Conservation (phyloP, 1,140 invertebrate genomes). For the Drosophila subpulchrella region DNA sequence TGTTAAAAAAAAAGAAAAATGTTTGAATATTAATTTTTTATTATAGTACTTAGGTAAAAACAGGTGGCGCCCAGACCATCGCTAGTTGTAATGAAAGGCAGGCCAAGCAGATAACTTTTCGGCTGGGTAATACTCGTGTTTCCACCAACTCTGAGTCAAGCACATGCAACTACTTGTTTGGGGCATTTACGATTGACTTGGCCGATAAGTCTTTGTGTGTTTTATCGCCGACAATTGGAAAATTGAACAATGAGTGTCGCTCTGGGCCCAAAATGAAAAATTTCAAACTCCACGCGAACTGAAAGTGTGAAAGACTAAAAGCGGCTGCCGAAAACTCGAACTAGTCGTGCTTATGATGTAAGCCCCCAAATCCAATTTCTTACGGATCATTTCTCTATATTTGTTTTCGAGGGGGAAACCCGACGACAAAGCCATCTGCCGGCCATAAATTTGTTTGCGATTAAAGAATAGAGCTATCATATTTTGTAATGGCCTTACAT, state of each 20-base stretch:
- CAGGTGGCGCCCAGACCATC: neutral
- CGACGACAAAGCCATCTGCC: slow-evolving; percentile 21
- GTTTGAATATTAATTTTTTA: too few species aligned
- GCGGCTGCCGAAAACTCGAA: slow-evolving; percentile 27
- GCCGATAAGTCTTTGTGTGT: slow-evolving; percentile 68
- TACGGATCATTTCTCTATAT: slow-evolving; percentile 37
- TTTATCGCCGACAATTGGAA: slow-evolving; percentile 76
- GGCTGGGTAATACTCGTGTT: slow-evolving; percentile 34
- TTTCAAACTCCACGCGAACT: slow-evolving; percentile 9
- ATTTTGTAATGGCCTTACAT: slow-evolving; percentile 45
- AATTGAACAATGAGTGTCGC: slow-evolving; percentile 74
- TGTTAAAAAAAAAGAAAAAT: too few species aligned
- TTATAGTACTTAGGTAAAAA: neutral
- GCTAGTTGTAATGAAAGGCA: slow-evolving; percentile 37
- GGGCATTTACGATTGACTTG: slow-evolving; percentile 60
- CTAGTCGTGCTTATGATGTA: slow-evolving; percentile 46
- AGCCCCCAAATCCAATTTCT: slow-evolving; percentile 24
- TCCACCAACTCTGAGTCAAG: slow-evolving; percentile 25
- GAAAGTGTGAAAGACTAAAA: slow-evolving; percentile 57
- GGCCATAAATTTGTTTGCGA: slow-evolving; percentile 41
- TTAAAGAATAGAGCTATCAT: slow-evolving; percentile 59
- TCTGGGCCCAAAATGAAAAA: slow-evolving; percentile 12
- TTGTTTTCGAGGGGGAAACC: slow-evolving; percentile 1
- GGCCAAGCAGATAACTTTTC: slow-evolving; percentile 34
- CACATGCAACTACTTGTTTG: slow-evolving; percentile 69